These are phyloP conservation scores for Halichoerus grypus DNA, from an alignment of 2,113 vertebrate species.

Conservation along the genomic window DNA sequence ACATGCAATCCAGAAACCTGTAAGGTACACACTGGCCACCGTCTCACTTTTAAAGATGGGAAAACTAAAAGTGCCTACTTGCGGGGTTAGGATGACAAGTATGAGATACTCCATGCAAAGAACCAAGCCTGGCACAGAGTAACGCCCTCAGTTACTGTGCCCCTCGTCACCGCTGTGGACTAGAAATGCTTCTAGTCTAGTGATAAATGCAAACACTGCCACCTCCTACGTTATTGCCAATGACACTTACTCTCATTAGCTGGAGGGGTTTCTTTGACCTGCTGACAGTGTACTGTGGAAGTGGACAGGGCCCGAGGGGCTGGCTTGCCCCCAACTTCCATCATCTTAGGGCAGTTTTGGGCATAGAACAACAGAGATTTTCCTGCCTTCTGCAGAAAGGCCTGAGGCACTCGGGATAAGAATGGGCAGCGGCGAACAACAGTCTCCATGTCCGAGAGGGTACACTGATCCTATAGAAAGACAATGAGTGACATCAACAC, in stretches of 20 bases:
- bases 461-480: conserved; percentile 59
- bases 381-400: conserved; percentile 96
- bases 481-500: background rate
- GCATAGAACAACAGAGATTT: conserved; percentile 94
- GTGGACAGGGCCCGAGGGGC: conserved; percentile 90
- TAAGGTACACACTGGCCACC: background rate
- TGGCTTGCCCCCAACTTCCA: conserved; percentile 92
- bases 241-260: conserved; percentile 87
- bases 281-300: conserved; percentile 89
- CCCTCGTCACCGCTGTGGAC: background rate
- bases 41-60: background rate
- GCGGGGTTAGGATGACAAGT: background rate
- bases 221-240: background rate
- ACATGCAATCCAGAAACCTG: background rate
- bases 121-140: background rate
- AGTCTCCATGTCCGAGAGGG: conserved; percentile 91
- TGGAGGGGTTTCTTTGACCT: conserved; percentile 87
- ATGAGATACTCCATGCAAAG: background rate
- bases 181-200: background rate
- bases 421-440: conserved; percentile 96
- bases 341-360: conserved; percentile 96
- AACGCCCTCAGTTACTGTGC: background rate
- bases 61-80: background rate
- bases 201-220: background rate
- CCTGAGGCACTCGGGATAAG: conserved; percentile 94